These are phyloP conservation scores for Nannoperca obscura DNA, from an alignment of 2,797 vertebrate genomes.

Conservation along the genomic window DNA sequence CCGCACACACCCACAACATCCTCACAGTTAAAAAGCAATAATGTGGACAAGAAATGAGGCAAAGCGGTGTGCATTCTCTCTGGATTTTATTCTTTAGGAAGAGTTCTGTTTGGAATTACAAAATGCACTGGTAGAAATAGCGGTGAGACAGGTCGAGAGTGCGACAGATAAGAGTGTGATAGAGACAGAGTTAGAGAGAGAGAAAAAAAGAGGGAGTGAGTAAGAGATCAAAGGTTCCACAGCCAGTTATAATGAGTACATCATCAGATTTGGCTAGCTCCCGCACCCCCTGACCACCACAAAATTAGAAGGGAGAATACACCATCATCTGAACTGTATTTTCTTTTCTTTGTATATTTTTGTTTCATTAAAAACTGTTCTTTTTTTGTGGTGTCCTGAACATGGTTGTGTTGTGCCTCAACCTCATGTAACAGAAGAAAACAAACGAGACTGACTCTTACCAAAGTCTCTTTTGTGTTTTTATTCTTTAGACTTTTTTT, in stretches of 20 bases:
- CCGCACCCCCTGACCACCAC: constrained; percentile 79
- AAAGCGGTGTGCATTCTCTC: constrained; percentile 83
- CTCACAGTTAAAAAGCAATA: not conserved
- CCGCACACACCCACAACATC: not conserved
- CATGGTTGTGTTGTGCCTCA: constrained; percentile 87
- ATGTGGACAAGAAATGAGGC: constrained; percentile 64
- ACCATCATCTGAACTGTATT: constrained; percentile 75
- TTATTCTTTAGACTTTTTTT: constrained; percentile 75
- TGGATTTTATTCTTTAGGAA: constrained; percentile 88
- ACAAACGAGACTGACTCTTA: constrained; percentile 72
- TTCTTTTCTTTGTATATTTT: constrained; percentile 68
- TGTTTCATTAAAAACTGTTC: constrained; percentile 79
- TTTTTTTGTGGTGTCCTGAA: constrained; percentile 81
- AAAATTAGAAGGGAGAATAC: constrained; percentile 72
- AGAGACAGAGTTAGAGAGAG: constrained; percentile 68
- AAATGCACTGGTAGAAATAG: constrained; percentile 90
- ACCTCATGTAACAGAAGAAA: constrained; percentile 80
- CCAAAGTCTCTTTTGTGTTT: constrained; percentile 77
- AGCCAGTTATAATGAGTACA: constrained; percentile 73
- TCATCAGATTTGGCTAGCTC: constrained; percentile 71
- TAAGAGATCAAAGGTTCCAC: constrained; percentile 73
- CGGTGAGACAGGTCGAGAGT: constrained; percentile 83
- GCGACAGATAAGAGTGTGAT: constrained; percentile 74
- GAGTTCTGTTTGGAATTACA: constrained; percentile 88
- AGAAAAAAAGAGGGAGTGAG: constrained; percentile 61